Evolutionary conservation across 2,113 vertebrate genomes (phyloP).

Genomic region (Syngnathoides biaculeatus): DNA sequence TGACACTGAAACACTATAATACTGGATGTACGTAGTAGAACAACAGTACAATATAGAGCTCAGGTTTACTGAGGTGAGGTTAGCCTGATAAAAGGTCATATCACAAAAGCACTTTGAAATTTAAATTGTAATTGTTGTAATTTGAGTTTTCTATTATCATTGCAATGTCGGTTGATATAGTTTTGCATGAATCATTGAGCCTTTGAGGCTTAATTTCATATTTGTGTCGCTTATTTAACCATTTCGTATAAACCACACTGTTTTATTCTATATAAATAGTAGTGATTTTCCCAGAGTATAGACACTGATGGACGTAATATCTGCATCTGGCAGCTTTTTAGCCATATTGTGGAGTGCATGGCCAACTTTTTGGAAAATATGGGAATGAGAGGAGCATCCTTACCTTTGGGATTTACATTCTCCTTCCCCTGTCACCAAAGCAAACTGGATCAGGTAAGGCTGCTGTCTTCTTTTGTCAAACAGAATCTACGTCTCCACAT

Average conservation of each 20-base stretch:
- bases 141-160: no score
- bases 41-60: no score
- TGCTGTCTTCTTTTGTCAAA: background rate
- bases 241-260: background rate
- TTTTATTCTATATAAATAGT: background rate
- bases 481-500: background rate
- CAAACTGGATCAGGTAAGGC: constrained; percentile 84
- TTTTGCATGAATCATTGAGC: no score
- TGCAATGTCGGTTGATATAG: no score
- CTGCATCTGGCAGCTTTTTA: constrained; percentile 80
- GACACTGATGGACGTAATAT: background rate
- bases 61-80: no score
- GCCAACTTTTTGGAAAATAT: constrained; percentile 92
- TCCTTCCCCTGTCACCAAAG: constrained; percentile 94
- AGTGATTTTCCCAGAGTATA: background rate
- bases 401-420: constrained; percentile 94
- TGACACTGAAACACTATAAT: no score
- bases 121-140: no score
- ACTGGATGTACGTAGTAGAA: no score
- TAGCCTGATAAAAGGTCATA: no score
- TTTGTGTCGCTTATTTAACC: no score
- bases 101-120: no score
- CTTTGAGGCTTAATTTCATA: no score
- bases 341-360: constrained; percentile 91
- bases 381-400: constrained; percentile 87